Conservation (phyloP, 2,113 vertebrate genomes). For the Chascanopsetta lugubris region DNA sequence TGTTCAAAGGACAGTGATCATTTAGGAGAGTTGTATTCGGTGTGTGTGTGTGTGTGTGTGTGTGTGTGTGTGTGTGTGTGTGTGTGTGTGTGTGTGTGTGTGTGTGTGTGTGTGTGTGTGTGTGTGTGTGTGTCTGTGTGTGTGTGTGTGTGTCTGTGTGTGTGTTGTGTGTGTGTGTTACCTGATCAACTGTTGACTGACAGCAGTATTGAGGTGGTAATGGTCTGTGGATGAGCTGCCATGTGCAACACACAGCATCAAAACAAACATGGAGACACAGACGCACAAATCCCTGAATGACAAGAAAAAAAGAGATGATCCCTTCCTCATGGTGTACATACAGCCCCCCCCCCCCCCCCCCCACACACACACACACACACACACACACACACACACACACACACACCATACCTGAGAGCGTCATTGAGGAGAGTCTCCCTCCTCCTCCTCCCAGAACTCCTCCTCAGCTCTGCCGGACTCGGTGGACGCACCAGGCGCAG, state of each 20-base stretch:
- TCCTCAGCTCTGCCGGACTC: slow-evolving; percentile 67
- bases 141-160: too few species aligned
- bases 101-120: too few species aligned
- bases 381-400: not conserved
- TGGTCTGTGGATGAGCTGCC: slow-evolving; percentile 61
- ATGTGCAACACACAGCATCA: slow-evolving; percentile 72
- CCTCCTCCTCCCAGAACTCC: slow-evolving; percentile 50
- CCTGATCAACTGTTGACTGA: slow-evolving; percentile 76
- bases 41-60: not conserved
- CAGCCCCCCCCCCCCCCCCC: too few species aligned
- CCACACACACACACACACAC: not conserved
- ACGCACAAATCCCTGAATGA: slow-evolving; percentile 72
- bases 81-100: not conserved
- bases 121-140: too few species aligned
- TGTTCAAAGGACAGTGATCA: slow-evolving; percentile 32
- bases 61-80: not conserved
- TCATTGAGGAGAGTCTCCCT: slow-evolving; percentile 57
- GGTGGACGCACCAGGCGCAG: slow-evolving; percentile 77
- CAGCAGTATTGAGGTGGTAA: slow-evolving; percentile 70
- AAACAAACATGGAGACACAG: slow-evolving; percentile 59
- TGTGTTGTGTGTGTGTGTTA: slow-evolving; percentile 61
- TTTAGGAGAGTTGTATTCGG: not conserved
- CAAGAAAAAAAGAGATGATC: slow-evolving; percentile 5
- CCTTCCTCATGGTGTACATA: not conserved
- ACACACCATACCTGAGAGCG: slow-evolving; percentile 74